phyloP scores from a whole-genome alignment of 2,888 invertebrate species.

The Orchestes rusci region DNA sequence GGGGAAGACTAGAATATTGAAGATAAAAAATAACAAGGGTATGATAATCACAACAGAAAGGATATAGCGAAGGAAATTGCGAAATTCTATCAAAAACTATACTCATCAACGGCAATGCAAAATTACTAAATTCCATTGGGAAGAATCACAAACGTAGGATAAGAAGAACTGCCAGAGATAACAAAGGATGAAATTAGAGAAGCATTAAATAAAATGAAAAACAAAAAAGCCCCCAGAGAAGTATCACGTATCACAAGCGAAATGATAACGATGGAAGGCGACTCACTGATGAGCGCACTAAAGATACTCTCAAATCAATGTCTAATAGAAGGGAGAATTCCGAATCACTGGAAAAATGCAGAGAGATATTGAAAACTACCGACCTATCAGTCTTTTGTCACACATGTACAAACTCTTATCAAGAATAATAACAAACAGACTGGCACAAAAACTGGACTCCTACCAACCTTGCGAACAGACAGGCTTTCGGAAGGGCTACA shows the following conservation, averaged over 20 bases:
- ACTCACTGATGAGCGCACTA: not conserved
- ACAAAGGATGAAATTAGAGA: not conserved
- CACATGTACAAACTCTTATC: not conserved
- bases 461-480: too few relatives aligned
- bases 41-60: not conserved
- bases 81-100: not conserved
- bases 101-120: not conserved
- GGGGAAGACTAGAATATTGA: not conserved
- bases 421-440: not conserved
- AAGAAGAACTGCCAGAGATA: not conserved
- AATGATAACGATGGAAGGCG: not conserved
- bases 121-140: not conserved
- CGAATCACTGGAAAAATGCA: not conserved
- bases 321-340: not conserved
- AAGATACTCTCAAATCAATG: not conserved
- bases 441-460: not conserved
- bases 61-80: not conserved
- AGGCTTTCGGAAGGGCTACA: not conserved
- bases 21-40: not conserved
- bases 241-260: not conserved
- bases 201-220: not conserved
- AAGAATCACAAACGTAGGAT: not conserved
- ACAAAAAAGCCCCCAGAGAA: not conserved
- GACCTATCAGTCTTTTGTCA: too few relatives aligned
- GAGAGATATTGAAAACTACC: not conserved